Conservation (phyloP, 2,797 vertebrate genomes). For the Galagoides demidoff region DNA sequence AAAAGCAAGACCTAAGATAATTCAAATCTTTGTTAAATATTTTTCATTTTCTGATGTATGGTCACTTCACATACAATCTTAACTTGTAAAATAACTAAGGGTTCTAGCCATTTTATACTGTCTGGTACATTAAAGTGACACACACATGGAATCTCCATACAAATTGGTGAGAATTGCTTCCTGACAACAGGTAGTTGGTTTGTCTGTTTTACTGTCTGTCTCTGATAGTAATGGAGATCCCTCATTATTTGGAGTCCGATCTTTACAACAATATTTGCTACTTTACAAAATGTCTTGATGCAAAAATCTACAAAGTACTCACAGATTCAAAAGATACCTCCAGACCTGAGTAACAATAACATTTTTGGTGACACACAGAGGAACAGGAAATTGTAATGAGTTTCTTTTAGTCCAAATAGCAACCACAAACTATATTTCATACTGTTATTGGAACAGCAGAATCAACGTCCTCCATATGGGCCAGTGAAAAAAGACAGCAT, state of each 20-base stretch:
- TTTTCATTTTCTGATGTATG: neutral
- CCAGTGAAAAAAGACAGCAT: neutral
- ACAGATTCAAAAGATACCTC: constrained; percentile 58
- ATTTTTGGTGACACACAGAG: constrained; percentile 47
- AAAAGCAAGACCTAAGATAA: neutral
- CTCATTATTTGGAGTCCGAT: constrained; percentile 23
- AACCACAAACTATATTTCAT: constrained; percentile 67
- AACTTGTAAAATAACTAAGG: neutral
- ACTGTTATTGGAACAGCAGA: constrained; percentile 58
- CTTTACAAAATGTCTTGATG: constrained; percentile 52
- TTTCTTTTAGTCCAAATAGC: constrained; percentile 65
- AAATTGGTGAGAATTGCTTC: neutral
- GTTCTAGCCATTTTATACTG: neutral
- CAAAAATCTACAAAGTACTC: constrained; percentile 40
- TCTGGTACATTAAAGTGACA: neutral
- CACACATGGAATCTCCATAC: neutral
- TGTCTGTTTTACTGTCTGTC: neutral
- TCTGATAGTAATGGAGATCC: neutral
- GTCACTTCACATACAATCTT: neutral
- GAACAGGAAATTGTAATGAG: constrained; percentile 65
- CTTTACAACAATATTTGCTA: neutral
- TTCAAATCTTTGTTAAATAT: neutral
- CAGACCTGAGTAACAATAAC: constrained; percentile 44
- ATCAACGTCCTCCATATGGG: constrained; percentile 43
- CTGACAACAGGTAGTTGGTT: neutral